Evolutionary conservation across 2,113 vertebrate genomes (phyloP).

Genomic region (Ancistrus triradiatus): DNA sequence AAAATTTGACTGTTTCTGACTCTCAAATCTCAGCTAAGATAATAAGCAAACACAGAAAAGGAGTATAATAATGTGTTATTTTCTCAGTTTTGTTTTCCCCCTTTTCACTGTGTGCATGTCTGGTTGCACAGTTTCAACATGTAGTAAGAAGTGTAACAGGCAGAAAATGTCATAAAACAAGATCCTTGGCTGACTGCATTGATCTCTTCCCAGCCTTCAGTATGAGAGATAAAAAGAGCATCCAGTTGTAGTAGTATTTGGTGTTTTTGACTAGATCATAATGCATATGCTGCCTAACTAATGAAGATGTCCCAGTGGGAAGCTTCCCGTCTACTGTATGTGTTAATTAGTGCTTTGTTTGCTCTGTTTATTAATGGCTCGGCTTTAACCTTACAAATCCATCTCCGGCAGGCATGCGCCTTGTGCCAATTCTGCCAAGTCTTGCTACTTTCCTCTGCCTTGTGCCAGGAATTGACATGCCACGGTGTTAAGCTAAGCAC

Average conservation of each 20-base stretch:
- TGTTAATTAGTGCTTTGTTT: conserved; percentile 54
- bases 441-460: background rate
- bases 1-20: conserved; percentile 61
- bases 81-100: background rate
- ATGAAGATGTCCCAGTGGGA: conserved; percentile 38
- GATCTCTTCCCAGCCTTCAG: background rate
- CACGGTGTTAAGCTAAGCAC: background rate
- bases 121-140: conserved; percentile 8
- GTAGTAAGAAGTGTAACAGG: background rate
- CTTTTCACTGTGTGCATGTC: no score
- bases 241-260: background rate
- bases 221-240: background rate
- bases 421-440: conserved; percentile 15
- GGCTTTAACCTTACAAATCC: conserved; percentile 62
- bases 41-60: conserved; percentile 20
- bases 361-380: conserved; percentile 55
- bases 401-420: conserved; percentile 5
- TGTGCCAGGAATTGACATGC: conserved; percentile 5
- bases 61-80: background rate
- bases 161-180: background rate
- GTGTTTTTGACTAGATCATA: conserved; percentile 17
- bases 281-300: conserved; percentile 24
- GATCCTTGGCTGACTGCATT: background rate
- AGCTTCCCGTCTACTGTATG: background rate
- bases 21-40: conserved; percentile 43